These are phyloP conservation scores for Orchesellides sinensis DNA, from an alignment of 2,888 invertebrate species.

Conservation along the genomic window DNA sequence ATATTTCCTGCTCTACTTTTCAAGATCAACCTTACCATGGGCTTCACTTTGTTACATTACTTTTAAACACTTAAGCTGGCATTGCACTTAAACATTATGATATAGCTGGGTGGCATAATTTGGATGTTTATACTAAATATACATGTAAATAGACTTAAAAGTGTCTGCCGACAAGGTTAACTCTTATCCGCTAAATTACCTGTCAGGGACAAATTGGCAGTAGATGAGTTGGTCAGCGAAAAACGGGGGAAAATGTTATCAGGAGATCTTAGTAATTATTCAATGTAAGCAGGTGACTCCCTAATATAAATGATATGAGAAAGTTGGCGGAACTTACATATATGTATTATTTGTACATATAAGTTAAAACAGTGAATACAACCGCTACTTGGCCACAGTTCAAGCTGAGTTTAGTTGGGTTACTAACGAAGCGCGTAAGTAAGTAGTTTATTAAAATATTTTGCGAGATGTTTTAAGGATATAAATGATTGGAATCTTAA, in stretches of 20 bases:
- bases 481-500: not conserved
- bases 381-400: slow-evolving; percentile 40
- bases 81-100: no score
- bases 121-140: no score
- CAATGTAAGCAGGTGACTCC: not conserved
- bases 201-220: slow-evolving; percentile 15
- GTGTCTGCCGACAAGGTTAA: slow-evolving; percentile 35
- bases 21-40: no score
- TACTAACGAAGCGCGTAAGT: slow-evolving; percentile 50
- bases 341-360: not conserved
- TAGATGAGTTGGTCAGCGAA: no score
- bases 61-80: no score
- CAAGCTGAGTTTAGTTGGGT: slow-evolving; percentile 48
- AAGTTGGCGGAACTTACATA: not conserved
- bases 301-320: not conserved
- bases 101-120: no score
- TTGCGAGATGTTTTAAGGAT: not conserved
- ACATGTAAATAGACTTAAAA: no score
- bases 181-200: slow-evolving; percentile 44
- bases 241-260: slow-evolving; percentile 28
- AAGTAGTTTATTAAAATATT: not conserved
- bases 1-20: no score
- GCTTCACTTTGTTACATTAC: no score
- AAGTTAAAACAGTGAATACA: slow-evolving; percentile 43
- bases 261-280: not conserved